Evolutionary conservation across 1,140 invertebrate genomes (phyloP).

Genomic region (Propsilocerus akamusi): DNA sequence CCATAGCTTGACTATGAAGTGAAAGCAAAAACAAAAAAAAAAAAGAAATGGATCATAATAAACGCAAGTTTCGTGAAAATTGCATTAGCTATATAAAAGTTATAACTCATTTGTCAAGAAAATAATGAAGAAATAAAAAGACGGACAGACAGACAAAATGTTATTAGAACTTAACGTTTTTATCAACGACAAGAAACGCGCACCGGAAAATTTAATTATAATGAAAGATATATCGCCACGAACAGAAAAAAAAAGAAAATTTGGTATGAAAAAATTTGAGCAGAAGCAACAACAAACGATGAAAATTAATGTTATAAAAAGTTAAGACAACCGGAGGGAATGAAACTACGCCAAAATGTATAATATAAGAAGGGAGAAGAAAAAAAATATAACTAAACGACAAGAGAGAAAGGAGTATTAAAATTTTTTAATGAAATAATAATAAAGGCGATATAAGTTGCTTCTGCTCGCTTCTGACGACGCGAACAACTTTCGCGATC

Average conservation of each 20-base stretch:
- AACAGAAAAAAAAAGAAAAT: background rate
- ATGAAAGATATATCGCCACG: constrained; percentile 2
- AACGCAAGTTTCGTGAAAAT: no score
- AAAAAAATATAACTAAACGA: background rate
- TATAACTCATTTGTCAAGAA: no score
- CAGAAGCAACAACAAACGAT: background rate
- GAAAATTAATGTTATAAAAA: constrained; percentile 1
- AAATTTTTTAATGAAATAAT: background rate
- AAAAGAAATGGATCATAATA: background rate
- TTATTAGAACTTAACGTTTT: no score
- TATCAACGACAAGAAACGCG: no score
- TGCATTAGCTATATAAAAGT: no score
- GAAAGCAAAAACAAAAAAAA: background rate
- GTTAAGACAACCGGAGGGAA: background rate
- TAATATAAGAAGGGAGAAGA: background rate
- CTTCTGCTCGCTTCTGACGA: no score
- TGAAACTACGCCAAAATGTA: background rate
- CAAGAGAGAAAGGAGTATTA: constrained; percentile 1
- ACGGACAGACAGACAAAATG: background rate
- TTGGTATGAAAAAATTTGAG: no score
- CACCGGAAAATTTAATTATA: constrained; percentile 4
- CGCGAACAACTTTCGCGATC: background rate
- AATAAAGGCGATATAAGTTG: constrained; percentile 3
- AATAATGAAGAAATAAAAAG: background rate
- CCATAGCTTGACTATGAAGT: background rate